Conservation (phyloP, 2,113 vertebrate species). For the Oxygymnocypris stewartii region DNA sequence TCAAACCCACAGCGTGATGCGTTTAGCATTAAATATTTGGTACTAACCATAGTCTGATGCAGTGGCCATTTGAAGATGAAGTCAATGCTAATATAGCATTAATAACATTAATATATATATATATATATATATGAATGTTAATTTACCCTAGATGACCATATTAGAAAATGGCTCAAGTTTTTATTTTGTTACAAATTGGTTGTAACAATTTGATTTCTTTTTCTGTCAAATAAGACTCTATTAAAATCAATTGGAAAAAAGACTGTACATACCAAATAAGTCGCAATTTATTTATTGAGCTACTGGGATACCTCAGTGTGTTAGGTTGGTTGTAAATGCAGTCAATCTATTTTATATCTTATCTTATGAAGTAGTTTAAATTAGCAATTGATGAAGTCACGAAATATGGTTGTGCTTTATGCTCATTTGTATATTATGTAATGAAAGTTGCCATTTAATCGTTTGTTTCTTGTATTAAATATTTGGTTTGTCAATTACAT, state of each 20-base stretch:
- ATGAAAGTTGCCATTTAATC: not conserved
- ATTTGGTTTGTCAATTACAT: not conserved
- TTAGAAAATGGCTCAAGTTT: not conserved
- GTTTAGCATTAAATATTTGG: constrained; percentile 17
- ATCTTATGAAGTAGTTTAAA: constrained; percentile 18
- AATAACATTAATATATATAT: too few species aligned
- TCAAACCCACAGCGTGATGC: constrained; percentile 8
- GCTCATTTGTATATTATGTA: constrained; percentile 17
- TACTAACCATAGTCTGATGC: constrained; percentile 5
- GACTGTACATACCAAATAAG: constrained; percentile 42
- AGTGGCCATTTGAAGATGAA: constrained; percentile 25
- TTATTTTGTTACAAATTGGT: not conserved
- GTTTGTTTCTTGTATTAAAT: not conserved
- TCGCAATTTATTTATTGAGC: constrained; percentile 34
- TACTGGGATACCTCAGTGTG: constrained; percentile 14
- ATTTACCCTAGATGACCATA: not conserved
- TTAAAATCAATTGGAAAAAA: constrained; percentile 23
- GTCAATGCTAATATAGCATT: not conserved
- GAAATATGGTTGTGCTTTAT: constrained; percentile 21
- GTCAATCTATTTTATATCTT: constrained; percentile 19
- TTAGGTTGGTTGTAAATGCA: constrained; percentile 43
- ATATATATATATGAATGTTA: not conserved
- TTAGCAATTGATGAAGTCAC: constrained; percentile 12
- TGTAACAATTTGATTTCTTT: too few species aligned
- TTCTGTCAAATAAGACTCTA: too few species aligned